Evolutionary conservation across 2,797 vertebrate species (phyloP).

Genomic region (Danio aesculapii): DNA sequence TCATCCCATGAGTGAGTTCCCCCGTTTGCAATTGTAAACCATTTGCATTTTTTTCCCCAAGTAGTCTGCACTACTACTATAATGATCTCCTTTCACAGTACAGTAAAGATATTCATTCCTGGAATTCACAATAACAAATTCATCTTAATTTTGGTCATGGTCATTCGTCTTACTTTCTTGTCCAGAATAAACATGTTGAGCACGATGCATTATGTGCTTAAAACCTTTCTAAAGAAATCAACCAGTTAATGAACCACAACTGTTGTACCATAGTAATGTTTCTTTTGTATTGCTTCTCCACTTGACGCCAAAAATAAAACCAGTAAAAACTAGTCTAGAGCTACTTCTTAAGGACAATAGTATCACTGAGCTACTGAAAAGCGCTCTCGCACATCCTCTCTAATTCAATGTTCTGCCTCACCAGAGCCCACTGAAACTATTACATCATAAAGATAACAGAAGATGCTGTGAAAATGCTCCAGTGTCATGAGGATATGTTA

Average conservation of each 20-base stretch:
- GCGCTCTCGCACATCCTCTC: conserved; percentile 11
- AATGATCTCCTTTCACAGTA: no score
- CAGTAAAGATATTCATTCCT: no score
- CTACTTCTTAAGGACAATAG: conserved; percentile 20
- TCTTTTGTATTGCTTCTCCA: conserved; percentile 2
- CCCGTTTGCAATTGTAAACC: no score
- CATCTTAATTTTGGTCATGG: no score
- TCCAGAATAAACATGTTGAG: neutral
- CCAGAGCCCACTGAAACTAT: conserved; percentile 24
- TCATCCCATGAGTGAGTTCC: no score
- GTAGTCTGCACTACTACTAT: no score
- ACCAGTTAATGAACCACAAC: neutral
- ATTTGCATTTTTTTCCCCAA: no score
- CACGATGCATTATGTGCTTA: neutral
- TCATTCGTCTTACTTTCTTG: neutral
- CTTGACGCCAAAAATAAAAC: neutral
- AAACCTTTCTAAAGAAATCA: neutral
- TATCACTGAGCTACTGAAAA: conserved; percentile 17
- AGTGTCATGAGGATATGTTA: conserved; percentile 30
- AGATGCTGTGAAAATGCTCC: conserved; percentile 22
- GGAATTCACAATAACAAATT: no score
- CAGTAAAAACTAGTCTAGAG: neutral
- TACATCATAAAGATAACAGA: conserved; percentile 36
- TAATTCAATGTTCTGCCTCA: conserved; percentile 34
- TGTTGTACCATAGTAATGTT: conserved; percentile 14